Conservation (phyloP, 2,797 vertebrate genomes). For the Enteromius unitaeniatus region DNA sequence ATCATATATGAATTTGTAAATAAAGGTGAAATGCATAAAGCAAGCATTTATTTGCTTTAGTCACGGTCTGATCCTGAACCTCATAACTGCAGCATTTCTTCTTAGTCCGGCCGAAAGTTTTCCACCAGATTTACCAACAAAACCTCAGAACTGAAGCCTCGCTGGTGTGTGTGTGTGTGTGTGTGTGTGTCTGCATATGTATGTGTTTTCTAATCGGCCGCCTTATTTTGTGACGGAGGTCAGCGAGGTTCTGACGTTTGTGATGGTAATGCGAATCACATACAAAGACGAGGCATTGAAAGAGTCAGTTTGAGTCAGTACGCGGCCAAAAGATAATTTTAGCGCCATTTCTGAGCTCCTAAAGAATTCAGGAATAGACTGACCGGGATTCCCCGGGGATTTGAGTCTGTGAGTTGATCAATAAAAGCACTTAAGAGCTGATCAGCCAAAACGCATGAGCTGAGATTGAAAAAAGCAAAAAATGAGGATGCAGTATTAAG, state of each 20-base stretch:
- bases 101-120: not conserved
- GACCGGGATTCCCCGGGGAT: not conserved
- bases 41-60: not conserved
- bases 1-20: not conserved
- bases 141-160: not conserved
- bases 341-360: slow-evolving; percentile 25
- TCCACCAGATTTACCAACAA: slow-evolving; percentile 15
- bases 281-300: slow-evolving; percentile 69
- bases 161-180: slow-evolving; percentile 34
- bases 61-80: not conserved
- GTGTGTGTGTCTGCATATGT: slow-evolving; percentile 27
- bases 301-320: not conserved
- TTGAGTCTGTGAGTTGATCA: slow-evolving; percentile 27
- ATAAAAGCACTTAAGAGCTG: slow-evolving; percentile 34
- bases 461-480: not conserved
- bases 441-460: not conserved
- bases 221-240: slow-evolving; percentile 61
- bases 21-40: not conserved
- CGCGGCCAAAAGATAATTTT: not conserved
- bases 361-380: slow-evolving; percentile 36
- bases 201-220: slow-evolving; percentile 23
- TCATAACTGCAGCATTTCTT: not conserved
- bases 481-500: not conserved
- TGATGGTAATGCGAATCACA: slow-evolving; percentile 83
- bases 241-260: slow-evolving; percentile 77